Evolutionary conservation across 2,113 vertebrate genomes (phyloP).

Genomic region (Theristicus caerulescens): DNA sequence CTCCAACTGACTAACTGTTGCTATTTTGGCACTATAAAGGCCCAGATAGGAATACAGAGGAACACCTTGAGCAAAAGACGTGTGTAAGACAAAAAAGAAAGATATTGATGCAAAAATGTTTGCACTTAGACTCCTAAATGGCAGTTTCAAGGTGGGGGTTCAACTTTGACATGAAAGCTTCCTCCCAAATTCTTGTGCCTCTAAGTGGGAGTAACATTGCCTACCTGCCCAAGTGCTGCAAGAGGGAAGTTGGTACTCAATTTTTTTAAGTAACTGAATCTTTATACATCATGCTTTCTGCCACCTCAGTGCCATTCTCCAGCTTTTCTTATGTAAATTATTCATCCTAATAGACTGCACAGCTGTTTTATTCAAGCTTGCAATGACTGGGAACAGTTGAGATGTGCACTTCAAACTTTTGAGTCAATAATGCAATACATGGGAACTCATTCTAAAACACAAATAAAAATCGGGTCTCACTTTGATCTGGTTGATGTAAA

Average conservation of each 20-base stretch:
- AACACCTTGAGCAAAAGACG: neutral
- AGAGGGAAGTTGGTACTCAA: neutral
- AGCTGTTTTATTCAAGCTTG: neutral
- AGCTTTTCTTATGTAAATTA: conserved; percentile 2
- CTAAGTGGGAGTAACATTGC: neutral
- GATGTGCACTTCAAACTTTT: neutral
- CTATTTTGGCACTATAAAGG: neutral
- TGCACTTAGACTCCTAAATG: neutral
- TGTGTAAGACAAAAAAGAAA: neutral
- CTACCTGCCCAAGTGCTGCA: neutral
- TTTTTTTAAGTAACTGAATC: neutral
- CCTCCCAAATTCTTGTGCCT: neutral
- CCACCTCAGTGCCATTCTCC: neutral
- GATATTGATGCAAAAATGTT: neutral
- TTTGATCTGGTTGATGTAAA: neutral
- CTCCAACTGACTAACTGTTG: neutral
- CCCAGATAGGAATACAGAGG: neutral
- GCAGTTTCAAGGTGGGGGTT: neutral
- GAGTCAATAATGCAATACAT: neutral
- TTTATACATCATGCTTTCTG: neutral
- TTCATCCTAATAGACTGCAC: neutral
- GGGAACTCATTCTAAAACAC: neutral
- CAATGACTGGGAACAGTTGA: neutral
- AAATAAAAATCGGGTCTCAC: neutral
- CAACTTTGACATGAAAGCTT: neutral